phyloP scores from a whole-genome alignment of 1,140 invertebrate genomes.

The Araneus ventricosus region DNA sequence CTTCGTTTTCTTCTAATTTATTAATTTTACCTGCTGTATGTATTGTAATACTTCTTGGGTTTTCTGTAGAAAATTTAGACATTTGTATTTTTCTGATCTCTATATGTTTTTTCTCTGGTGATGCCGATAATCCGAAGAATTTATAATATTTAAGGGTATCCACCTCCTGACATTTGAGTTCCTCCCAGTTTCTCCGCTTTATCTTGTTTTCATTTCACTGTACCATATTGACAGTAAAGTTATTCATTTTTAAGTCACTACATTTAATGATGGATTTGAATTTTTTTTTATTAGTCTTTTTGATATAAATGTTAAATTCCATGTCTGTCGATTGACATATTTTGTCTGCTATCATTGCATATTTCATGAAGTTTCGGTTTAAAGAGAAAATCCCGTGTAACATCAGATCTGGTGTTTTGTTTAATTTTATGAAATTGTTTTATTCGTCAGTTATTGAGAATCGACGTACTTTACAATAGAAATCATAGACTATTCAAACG shows the following conservation, averaged over 20 bases:
- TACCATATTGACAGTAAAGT: neutral
- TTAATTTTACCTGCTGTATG: constrained; percentile 21
- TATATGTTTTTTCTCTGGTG: neutral
- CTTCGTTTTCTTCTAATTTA: constrained; percentile 42
- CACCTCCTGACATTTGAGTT: constrained; percentile 24
- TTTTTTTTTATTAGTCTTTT: too few species aligned
- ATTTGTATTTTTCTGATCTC: neutral
- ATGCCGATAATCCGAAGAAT: too few species aligned
- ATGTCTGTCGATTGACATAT: neutral
- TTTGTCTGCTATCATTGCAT: neutral
- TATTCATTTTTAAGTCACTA: neutral
- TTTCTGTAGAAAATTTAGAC: neutral
- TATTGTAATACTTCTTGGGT: neutral
- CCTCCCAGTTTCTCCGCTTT: neutral
- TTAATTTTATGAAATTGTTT: neutral
- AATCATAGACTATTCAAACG: too few species aligned
- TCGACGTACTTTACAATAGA: too few species aligned
- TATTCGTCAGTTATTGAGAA: neutral
- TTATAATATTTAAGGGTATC: neutral
- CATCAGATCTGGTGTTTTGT: neutral
- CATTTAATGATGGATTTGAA: neutral
- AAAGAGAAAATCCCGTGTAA: neutral
- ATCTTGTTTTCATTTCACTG: neutral
- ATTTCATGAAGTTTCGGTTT: neutral
- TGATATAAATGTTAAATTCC: too few species aligned